Base-by-base conservation (phyloP, 2,113 vertebrate species). In the Oenanthe oenanthe region DNA sequence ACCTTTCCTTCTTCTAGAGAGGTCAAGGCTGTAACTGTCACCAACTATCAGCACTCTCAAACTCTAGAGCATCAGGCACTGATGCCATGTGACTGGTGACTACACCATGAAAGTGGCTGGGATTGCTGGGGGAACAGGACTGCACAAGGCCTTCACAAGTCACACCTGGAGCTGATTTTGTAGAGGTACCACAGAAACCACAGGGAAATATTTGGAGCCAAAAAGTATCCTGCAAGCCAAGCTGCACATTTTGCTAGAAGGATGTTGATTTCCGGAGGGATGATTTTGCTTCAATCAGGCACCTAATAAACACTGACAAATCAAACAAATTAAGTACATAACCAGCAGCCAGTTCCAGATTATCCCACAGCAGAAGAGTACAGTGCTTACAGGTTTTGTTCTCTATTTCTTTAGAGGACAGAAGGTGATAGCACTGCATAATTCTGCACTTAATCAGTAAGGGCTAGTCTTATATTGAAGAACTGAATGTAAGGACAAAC, bases 391-490 rank as follows among this genome's bases (percentile, higher is more conserved):
- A 89, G 38, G 43, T 51, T 92, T 86, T 87, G 53, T 65, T 85
- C 66, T 66, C 34, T 65, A 15, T 82, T 89, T 89, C 91, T 85
- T 66, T 24, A 60, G 91, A 81, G 70, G 70, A 67, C 68, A 91
- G 61, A 21, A 85, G 70, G 50, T 82, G 80, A 89, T 19, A 11
- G 34, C 40, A 57, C 45, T 57, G 53, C 0, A 0, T 62, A 86
- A 61, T 88, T 66, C 72, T 77, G 48, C 60, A 71, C 85, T 88
- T 70, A 77, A 75, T 77, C 62, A 78, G 24, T n/a, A 36, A 65
- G 57, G 88, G 24, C 40, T 60, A 45, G 13, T 43, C 48, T 89
- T 48, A 57, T 21, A 62, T 8, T 45, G 29, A 14, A 89, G 70
- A 48, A 53, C 24, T 56, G 24, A 42, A 67, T 50, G 7, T 53